These are phyloP conservation scores for Congeria kusceri DNA, from an alignment of 2,888 invertebrate species.

Conservation along the genomic window DNA sequence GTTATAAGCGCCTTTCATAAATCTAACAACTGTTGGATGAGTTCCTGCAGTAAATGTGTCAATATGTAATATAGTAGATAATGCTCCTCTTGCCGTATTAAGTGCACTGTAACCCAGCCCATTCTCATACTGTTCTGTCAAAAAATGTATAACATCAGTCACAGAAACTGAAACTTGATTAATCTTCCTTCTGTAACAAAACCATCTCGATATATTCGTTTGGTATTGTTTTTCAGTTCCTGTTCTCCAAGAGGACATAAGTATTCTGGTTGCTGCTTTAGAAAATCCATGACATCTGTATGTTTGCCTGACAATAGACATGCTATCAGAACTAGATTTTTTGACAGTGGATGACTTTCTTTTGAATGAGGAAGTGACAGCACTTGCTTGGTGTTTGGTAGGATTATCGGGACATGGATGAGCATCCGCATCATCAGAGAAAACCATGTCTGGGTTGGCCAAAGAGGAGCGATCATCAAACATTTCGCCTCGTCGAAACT, in stretches of 20 bases:
- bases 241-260: conserved; percentile 28
- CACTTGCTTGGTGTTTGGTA: background rate
- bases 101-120: conserved; percentile 40
- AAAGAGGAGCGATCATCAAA: conserved; percentile 41
- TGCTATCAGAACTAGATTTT: conserved; percentile 10
- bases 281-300: conserved; percentile 22
- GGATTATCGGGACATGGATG: conserved; percentile 2
- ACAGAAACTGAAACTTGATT: conserved; percentile 29
- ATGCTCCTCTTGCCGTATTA: conserved; percentile 38
- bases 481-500: conserved; percentile 33
- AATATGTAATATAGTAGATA: too few relatives aligned
- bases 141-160: conserved; percentile 36
- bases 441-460: conserved; percentile 47
- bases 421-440: conserved; percentile 20
- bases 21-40: too few relatives aligned
- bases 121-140: conserved; percentile 33
- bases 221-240: conserved; percentile 37
- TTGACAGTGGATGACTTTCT: background rate
- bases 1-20: too few relatives aligned
- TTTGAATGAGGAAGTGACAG: conserved; percentile 1
- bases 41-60: too few relatives aligned
- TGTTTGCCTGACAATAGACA: conserved; percentile 6
- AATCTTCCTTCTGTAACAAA: conserved; percentile 31
- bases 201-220: conserved; percentile 30
- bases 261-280: conserved; percentile 18